A percentile compares a stretch with the other conserved stretches of the same genome.
Evolutionary conservation across 1,140 invertebrate species (phyloP).

Genomic region (Homarus americanus): DNA sequence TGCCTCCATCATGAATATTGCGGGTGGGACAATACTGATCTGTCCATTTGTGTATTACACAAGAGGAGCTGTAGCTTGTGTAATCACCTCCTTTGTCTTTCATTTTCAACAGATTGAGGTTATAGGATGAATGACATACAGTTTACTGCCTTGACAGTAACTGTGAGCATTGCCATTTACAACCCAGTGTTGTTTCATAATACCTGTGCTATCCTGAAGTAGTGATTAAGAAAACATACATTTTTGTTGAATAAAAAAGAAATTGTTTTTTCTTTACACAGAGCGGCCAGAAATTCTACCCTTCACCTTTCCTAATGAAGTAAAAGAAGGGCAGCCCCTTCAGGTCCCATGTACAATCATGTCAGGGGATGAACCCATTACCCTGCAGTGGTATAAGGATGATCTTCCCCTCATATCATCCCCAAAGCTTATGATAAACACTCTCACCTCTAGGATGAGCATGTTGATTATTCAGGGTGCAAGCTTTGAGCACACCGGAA

Average conservation of each 20-base stretch:
- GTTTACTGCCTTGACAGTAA: too few relatives aligned
- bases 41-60: too few relatives aligned
- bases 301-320: constrained; percentile 86
- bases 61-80: too few relatives aligned
- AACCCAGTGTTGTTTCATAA: too few relatives aligned
- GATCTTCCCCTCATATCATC: constrained; percentile 53
- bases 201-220: too few relatives aligned
- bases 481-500: constrained; percentile 75
- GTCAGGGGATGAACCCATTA: constrained; percentile 79
- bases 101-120: too few relatives aligned
- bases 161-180: too few relatives aligned
- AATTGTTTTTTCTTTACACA: constrained; percentile 21
- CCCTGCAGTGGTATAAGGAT: constrained; percentile 77
- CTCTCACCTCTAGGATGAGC: constrained; percentile 65
- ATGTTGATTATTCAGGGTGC: constrained; percentile 72
- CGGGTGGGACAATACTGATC: too few relatives aligned
- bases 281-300: constrained; percentile 80
- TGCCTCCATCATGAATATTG: too few relatives aligned
- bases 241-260: background rate
- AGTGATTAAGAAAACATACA: background rate
- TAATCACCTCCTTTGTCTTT: too few relatives aligned
- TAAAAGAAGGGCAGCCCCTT: constrained; percentile 82
- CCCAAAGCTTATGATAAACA: constrained; percentile 65
- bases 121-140: too few relatives aligned
- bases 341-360: constrained; percentile 85